Conservation (phyloP, 2,113 vertebrate genomes). For the Petroica traversi region DNA sequence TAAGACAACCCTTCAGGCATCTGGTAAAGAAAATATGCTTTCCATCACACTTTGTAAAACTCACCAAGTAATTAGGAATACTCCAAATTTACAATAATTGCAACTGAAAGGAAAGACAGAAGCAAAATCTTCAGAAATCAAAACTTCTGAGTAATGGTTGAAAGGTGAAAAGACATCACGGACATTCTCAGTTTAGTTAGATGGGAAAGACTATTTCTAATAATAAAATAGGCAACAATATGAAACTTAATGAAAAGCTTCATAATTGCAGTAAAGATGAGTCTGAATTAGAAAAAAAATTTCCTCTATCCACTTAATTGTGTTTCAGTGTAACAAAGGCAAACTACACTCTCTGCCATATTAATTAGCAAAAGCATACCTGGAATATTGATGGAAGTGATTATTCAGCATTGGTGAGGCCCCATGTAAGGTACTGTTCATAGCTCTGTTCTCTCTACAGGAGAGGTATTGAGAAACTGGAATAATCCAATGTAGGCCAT, state of each 20-base stretch:
- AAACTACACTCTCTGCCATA: neutral
- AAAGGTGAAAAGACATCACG: neutral
- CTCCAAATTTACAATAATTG: neutral
- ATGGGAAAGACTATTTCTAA: neutral
- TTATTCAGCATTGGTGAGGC: neutral
- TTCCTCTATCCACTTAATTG: neutral
- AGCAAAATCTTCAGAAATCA: neutral
- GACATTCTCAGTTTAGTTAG: neutral
- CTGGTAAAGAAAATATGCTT: neutral
- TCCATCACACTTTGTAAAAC: neutral
- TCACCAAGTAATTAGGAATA: neutral
- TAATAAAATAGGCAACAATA: neutral
- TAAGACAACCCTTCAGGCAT: neutral
- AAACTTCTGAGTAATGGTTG: neutral
- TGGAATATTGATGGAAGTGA: neutral
- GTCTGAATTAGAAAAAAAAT: neutral
- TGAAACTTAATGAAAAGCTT: neutral
- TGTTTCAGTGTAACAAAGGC: neutral
- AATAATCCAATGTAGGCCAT: neutral
- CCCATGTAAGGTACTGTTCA: neutral
- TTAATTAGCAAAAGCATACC: neutral
- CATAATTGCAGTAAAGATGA: neutral
- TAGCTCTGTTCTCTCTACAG: neutral
- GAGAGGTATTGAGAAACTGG: neutral
- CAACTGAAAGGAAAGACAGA: neutral